These are phyloP conservation scores for Callosobruchus maculatus DNA, from an alignment of 2,888 invertebrate species.

Conservation along the genomic window DNA sequence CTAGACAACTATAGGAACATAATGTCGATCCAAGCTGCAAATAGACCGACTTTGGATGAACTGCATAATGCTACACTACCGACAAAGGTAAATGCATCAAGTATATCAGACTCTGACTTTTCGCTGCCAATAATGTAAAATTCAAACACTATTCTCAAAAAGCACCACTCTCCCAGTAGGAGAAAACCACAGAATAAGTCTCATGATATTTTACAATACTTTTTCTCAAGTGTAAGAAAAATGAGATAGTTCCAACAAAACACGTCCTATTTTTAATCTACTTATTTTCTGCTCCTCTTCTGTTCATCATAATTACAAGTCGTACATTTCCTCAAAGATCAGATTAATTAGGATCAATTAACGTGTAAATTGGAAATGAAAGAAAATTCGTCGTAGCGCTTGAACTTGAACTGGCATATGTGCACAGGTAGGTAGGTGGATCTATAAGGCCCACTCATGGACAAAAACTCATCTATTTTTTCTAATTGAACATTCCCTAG, in stretches of 20 bases:
- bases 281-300: background rate
- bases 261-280: background rate
- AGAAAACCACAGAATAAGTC: too few relatives aligned
- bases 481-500: background rate
- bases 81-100: conserved; percentile 61
- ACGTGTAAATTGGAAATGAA: background rate
- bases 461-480: background rate
- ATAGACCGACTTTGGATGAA: conserved; percentile 84
- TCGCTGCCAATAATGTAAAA: too few relatives aligned
- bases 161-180: too few relatives aligned
- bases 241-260: too few relatives aligned
- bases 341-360: background rate
- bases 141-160: too few relatives aligned
- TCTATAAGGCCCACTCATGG: background rate
- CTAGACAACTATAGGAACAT: conserved; percentile 88
- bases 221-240: too few relatives aligned
- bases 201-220: too few relatives aligned
- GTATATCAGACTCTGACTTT: background rate
- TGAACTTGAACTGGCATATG: background rate
- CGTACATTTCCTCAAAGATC: background rate
- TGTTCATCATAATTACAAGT: background rate
- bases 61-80: conserved; percentile 79
- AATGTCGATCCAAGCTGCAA: conserved; percentile 82
- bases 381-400: background rate
- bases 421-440: background rate